These are phyloP conservation scores for Caenorhabditis elegans DNA, from an alignment of 1,140 invertebrate genomes.

Conservation along the genomic window WBcel235 BX284603.4:10276001-10276500, in stretches of 20 bases:
- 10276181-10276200: conserved; percentile 19
- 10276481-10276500: conserved; percentile 41
- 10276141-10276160: not conserved
- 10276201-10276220: not conserved
- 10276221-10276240: not conserved
- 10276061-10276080: conserved; percentile 4
- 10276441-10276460: conserved; percentile 21
- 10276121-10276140: conserved; percentile 28
- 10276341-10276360: conserved; percentile 34
- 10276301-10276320: conserved; percentile 5
- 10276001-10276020: not conserved
- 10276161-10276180: conserved; percentile 18
- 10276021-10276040: conserved; percentile 43
- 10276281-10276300: conserved; percentile 1
- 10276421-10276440: conserved; percentile 23
- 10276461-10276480: conserved; percentile 23
- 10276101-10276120: conserved; percentile 37
- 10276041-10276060: conserved; percentile 28
- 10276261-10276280: not conserved
- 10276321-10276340: conserved; percentile 18
- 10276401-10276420: conserved; percentile 8
- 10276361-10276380: conserved; percentile 25
- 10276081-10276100: not conserved
- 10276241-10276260: not conserved
- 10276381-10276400: conserved; percentile 6